These are phyloP conservation scores for Lepus townsendii DNA, from an alignment of 2,797 vertebrate species.

Conservation along the genomic window DNA sequence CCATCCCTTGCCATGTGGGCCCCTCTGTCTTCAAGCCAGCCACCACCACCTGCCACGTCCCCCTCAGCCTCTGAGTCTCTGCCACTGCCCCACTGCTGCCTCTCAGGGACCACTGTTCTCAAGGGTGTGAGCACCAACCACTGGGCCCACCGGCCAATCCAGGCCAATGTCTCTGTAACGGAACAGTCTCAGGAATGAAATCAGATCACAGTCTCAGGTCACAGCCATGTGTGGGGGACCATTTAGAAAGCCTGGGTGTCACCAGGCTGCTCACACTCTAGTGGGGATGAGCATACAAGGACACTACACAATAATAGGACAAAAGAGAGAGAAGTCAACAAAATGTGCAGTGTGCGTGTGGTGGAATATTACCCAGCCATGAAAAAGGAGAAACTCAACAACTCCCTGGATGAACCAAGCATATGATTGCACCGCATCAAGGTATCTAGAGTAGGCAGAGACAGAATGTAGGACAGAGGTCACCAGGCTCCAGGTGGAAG, in stretches of 20 bases:
- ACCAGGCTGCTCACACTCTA: neutral
- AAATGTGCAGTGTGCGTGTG: neutral
- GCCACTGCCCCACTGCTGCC: neutral
- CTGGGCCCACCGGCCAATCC: neutral
- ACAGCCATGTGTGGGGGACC: neutral
- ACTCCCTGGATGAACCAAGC: constrained; percentile 28
- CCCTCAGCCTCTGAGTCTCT: neutral
- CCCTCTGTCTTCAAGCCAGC: neutral
- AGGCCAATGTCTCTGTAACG: neutral
- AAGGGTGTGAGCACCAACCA: neutral
- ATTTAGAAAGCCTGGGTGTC: neutral
- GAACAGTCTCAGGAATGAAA: neutral
- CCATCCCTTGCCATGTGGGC: neutral
- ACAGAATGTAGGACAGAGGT: constrained; percentile 22
- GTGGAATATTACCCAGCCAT: neutral
- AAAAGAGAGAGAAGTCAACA: neutral
- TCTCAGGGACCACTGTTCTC: neutral
- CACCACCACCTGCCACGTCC: neutral
- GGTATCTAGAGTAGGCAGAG: neutral
- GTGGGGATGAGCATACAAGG: neutral
- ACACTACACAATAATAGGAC: neutral
- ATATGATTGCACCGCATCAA: neutral
- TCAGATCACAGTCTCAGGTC: neutral
- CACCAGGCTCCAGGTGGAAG: neutral
- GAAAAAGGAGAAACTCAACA: neutral